A percentile compares a stretch with the other conserved stretches of the same genome.
phyloP scores from a whole-genome alignment of 2,113 vertebrate genomes.

The Delphinus delphis region DNA sequence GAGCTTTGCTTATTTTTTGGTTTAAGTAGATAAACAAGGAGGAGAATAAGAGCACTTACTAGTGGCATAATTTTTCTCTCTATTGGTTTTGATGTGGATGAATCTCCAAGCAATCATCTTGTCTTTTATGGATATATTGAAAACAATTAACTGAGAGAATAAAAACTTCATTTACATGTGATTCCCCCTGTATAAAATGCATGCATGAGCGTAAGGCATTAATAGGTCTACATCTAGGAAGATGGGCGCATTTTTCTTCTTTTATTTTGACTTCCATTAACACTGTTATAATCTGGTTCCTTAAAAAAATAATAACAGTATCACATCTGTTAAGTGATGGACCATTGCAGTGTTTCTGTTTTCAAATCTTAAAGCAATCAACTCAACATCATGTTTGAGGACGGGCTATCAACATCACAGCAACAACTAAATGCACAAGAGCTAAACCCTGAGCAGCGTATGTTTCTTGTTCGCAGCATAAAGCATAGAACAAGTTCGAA shows the following conservation, averaged over 20 bases:
- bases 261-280: neutral
- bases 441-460: rapidly evolving
- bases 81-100: neutral
- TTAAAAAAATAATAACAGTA: neutral
- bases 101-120: neutral
- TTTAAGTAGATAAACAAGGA: neutral
- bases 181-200: rapidly evolving
- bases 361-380: neutral
- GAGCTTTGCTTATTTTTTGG: neutral
- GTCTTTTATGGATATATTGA: neutral
- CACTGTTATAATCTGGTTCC: neutral
- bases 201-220: neutral
- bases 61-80: neutral
- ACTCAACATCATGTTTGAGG: neutral
- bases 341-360: neutral
- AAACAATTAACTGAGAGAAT: neutral
- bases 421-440: neutral
- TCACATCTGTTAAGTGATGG: neutral
- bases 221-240: neutral
- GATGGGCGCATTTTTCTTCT: neutral
- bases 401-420: rapidly evolving
- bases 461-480: rapidly evolving
- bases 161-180: neutral
- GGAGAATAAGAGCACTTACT: neutral
- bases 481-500: neutral